Conservation (phyloP, 2,113 vertebrate species). For the Antechinus stuartii region DNA sequence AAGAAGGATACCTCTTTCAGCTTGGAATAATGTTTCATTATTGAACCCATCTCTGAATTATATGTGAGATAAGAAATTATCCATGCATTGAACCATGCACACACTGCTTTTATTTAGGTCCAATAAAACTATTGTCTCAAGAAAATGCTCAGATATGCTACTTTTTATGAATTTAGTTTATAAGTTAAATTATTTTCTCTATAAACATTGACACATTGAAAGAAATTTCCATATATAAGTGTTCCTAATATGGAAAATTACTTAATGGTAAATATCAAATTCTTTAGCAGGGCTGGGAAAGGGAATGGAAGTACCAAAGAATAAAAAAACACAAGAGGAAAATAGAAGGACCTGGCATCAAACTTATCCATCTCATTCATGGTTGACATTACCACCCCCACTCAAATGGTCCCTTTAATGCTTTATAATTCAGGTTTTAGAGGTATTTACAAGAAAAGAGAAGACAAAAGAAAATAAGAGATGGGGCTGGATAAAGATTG, state of each 20-base stretch:
- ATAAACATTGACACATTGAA: background rate
- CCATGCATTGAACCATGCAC: background rate
- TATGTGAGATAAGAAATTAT: background rate
- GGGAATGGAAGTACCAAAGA: background rate
- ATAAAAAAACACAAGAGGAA: background rate
- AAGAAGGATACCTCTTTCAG: slow-evolving; percentile 31
- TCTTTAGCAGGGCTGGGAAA: background rate
- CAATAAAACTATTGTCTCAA: background rate
- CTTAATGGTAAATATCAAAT: slow-evolving; percentile 19
- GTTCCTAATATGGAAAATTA: background rate
- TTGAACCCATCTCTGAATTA: background rate
- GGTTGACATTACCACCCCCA: background rate
- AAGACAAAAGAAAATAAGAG: background rate
- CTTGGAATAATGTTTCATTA: slow-evolving; percentile 1
- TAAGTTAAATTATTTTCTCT: background rate
- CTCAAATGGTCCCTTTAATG: background rate
- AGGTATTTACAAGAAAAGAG: background rate
- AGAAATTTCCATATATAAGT: background rate
- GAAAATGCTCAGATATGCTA: background rate
- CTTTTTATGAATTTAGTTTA: slow-evolving; percentile 14
- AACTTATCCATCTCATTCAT: background rate
- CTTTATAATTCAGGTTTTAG: background rate
- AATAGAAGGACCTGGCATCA: background rate
- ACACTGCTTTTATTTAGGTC: background rate
- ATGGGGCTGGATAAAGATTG: background rate